Conservation (phyloP, 2,113 vertebrate genomes). For the Onychostruthus taczanowskii region DNA sequence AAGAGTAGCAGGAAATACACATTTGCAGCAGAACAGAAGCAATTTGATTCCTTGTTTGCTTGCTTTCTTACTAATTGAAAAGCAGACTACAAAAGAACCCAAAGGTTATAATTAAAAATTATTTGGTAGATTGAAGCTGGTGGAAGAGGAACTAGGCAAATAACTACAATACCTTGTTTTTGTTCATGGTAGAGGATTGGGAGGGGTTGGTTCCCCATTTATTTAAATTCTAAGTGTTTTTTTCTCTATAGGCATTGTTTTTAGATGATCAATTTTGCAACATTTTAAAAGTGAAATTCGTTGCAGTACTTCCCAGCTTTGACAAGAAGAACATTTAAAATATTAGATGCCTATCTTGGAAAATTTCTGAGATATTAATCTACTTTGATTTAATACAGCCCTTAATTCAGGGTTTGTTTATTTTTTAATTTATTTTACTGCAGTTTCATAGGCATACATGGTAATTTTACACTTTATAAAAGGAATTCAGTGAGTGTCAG, state of each 20-base stretch:
- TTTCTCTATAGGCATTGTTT: not conserved
- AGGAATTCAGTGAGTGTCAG: not conserved
- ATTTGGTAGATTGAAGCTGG: not conserved
- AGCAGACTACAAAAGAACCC: not conserved
- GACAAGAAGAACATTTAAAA: not conserved
- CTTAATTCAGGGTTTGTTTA: not conserved
- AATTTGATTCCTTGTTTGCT: not conserved
- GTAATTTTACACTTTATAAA: not conserved
- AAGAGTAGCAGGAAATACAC: not conserved
- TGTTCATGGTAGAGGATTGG: not conserved
- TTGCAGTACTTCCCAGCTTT: not conserved
- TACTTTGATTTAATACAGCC: not conserved
- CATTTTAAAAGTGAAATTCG: not conserved
- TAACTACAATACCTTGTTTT: not conserved
- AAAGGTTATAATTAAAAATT: not conserved
- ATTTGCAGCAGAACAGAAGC: not conserved
- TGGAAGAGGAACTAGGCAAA: not conserved
- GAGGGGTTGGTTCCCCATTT: not conserved
- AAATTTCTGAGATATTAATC: not conserved
- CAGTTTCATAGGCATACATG: not conserved
- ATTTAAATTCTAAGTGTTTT: not conserved
- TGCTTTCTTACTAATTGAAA: not conserved
- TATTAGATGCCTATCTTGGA: not conserved
- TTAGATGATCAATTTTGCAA: not conserved
- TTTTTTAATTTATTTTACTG: not conserved